Conservation (phyloP, 2,113 vertebrate genomes). For the Actinemys pallida region DNA sequence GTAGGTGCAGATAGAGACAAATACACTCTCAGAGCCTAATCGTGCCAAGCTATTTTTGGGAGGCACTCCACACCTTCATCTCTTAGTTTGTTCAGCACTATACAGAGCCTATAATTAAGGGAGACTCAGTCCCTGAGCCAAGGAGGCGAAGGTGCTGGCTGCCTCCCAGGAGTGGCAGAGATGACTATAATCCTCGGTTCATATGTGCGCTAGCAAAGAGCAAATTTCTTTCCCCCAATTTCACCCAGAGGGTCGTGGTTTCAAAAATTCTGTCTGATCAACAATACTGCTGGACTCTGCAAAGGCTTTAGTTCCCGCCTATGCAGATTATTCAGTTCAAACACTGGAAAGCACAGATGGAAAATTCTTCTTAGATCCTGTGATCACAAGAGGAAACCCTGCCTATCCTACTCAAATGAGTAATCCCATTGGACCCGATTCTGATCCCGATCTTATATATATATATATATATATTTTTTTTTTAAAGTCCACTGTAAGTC, state of each 20-base stretch:
- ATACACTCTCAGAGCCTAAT: fast-evolving
- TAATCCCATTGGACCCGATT: neutral
- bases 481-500: neutral
- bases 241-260: neutral
- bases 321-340: fast-evolving
- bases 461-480: neutral
- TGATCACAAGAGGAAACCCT: neutral
- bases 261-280: fast-evolving
- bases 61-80: fast-evolving
- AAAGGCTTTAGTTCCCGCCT: neutral
- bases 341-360: neutral
- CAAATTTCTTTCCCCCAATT: too few relatives aligned
- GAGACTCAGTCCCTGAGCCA: neutral
- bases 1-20: neutral
- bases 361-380: neutral
- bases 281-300: neutral
- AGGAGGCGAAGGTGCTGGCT: fast-evolving
- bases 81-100: too few relatives aligned
- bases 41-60: fast-evolving
- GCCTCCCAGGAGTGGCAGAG: fast-evolving
- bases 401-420: neutral
- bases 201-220: too few relatives aligned
- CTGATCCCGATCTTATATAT: neutral
- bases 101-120: too few relatives aligned
- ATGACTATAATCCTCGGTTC: neutral